A percentile compares a stretch with the other conserved stretches of the same genome.
phyloP scores from a whole-genome alignment of 2,797 vertebrate species.

The Semotilus atromaculatus region DNA sequence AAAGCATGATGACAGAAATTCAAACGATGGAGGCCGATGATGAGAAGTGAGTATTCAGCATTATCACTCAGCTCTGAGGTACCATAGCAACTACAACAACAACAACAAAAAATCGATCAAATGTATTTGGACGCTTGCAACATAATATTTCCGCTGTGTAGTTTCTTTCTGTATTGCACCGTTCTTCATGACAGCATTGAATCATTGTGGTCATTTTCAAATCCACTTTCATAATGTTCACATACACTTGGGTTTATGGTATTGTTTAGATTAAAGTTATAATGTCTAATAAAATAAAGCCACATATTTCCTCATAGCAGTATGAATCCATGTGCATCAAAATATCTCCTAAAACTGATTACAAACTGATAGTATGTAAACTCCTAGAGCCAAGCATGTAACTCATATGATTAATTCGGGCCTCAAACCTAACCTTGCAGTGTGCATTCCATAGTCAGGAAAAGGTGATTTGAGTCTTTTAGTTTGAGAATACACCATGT shows the following conservation, averaged over 20 bases:
- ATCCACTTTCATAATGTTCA: slow-evolving; percentile 8
- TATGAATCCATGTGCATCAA: neutral
- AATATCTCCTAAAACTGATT: neutral
- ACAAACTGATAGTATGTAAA: neutral
- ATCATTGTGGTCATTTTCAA: slow-evolving; percentile 4
- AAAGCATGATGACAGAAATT: slow-evolving; percentile 54
- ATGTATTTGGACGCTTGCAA: neutral
- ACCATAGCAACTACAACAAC: slow-evolving; percentile 16
- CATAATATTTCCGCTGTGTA: neutral
- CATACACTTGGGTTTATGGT: neutral
- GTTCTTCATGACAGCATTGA: neutral
- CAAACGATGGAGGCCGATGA: slow-evolving; percentile 65
- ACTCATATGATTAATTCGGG: neutral
- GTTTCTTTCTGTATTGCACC: neutral
- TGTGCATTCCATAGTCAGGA: neutral
- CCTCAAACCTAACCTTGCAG: neutral
- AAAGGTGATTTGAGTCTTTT: neutral
- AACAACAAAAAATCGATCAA: neutral
- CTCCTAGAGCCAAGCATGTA: neutral
- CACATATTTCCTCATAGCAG: neutral
- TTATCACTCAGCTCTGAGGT: neutral
- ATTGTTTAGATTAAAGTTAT: neutral
- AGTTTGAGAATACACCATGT: neutral
- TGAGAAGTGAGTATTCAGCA: slow-evolving; percentile 71
- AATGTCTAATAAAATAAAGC: neutral